A percentile compares a stretch with the other conserved stretches of the same genome.
Conservation (phyloP, 2,888 invertebrate species). For the Cephonodes hylas region DNA sequence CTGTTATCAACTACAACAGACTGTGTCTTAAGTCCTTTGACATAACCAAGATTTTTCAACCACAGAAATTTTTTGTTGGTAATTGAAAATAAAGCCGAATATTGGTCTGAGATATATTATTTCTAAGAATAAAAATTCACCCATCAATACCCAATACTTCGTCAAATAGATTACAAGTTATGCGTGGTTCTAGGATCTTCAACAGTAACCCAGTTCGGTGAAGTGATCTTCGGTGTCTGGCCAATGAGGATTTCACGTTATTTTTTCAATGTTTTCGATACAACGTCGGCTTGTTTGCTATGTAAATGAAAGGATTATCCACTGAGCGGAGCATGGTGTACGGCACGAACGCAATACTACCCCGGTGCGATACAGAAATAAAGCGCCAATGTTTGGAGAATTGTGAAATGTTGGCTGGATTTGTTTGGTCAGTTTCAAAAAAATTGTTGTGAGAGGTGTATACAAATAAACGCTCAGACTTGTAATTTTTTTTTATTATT, state of each 20-base stretch:
- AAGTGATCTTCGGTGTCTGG: background rate
- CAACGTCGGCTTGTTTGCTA: background rate
- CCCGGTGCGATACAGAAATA: background rate
- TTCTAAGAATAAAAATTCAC: too few relatives aligned
- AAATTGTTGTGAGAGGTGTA: background rate
- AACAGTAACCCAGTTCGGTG: background rate
- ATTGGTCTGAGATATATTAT: too few relatives aligned
- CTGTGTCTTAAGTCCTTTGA: too few relatives aligned
- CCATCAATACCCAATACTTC: too few relatives aligned
- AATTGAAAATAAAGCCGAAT: too few relatives aligned
- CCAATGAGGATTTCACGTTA: background rate
- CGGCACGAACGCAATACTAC: background rate
- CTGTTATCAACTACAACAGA: too few relatives aligned
- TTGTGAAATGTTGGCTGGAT: background rate
- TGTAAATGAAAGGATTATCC: slow-evolving; percentile 1
- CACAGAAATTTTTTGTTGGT: too few relatives aligned
- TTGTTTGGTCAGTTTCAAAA: background rate
- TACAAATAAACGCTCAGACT: background rate
- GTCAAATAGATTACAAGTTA: too few relatives aligned
- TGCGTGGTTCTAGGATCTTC: too few relatives aligned
- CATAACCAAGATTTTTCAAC: too few relatives aligned
- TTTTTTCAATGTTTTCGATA: background rate
- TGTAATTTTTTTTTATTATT: too few relatives aligned
- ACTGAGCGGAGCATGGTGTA: background rate
- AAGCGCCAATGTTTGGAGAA: background rate